phyloP scores from a whole-genome alignment of 2,888 invertebrate genomes.

The Microplitis deprimator region DNA sequence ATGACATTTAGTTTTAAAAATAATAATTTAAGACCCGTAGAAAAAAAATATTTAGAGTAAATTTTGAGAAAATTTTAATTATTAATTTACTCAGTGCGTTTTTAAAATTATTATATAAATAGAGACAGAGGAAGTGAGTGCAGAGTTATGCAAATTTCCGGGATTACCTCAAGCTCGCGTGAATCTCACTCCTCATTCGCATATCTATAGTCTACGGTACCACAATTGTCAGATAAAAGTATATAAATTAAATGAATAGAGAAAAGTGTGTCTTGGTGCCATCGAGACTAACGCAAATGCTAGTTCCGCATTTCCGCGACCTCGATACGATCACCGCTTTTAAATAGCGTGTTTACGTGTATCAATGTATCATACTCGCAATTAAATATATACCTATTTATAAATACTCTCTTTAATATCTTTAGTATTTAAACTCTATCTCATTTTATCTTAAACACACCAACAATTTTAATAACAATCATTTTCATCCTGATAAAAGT shows the following conservation, averaged over 20 bases:
- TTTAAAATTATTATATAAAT: conserved; percentile 2
- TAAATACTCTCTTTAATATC: background rate
- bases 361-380: conserved; percentile 16
- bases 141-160: conserved; percentile 30
- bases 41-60: too few relatives aligned
- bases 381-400: background rate
- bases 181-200: conserved; percentile 56
- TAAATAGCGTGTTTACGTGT: conserved; percentile 16
- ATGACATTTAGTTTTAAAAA: too few relatives aligned
- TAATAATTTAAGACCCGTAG: background rate
- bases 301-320: conserved; percentile 70
- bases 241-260: conserved; percentile 51
- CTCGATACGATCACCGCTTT: conserved; percentile 59
- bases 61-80: conserved; percentile 27
- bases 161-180: conserved; percentile 45
- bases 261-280: conserved; percentile 70
- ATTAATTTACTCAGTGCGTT: background rate
- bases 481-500: background rate
- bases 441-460: background rate
- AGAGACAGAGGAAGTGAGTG: background rate
- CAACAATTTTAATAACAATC: background rate
- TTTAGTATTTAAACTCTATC: background rate
- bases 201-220: conserved; percentile 11
- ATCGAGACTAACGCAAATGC: conserved; percentile 44
- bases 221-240: conserved; percentile 35